Percentiles rank a stretch among this genome's conserved stretches.
Evolutionary conservation across 1,140 invertebrate species (phyloP).

Genomic region (Nasonia vitripennis): DNA sequence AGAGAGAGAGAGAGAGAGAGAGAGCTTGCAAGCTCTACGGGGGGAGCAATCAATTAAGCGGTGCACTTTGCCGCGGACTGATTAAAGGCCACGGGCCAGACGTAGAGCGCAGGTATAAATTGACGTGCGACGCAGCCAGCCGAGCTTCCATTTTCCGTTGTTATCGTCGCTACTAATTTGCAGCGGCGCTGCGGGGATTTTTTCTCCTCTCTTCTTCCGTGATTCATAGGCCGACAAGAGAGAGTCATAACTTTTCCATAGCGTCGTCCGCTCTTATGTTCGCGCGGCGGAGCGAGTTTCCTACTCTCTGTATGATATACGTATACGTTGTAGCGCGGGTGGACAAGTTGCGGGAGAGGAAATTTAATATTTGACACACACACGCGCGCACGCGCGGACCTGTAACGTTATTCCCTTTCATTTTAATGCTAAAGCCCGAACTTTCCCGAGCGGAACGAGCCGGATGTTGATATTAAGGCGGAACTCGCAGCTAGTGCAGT

Average conservation of each 20-base stretch:
- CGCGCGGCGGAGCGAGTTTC: neutral
- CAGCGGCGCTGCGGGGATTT: neutral
- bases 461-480: slow-evolving; percentile 11
- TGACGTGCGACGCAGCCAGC: neutral
- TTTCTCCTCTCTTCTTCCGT: neutral
- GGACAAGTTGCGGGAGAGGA: neutral
- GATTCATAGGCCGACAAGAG: neutral
- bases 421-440: neutral
- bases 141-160: neutral
- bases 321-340: too few species aligned
- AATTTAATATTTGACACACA: slow-evolving; percentile 24
- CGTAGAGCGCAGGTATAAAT: neutral
- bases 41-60: slow-evolving; percentile 9
- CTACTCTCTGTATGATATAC: neutral
- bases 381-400: too few species aligned
- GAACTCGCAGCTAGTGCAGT: neutral
- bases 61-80: neutral
- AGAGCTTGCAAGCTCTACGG: neutral
- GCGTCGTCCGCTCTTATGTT: too few species aligned
- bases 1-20: too few species aligned
- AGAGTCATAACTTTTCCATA: neutral
- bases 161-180: slow-evolving; percentile 22
- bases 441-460: neutral
- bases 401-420: slow-evolving; percentile 12
- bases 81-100: slow-evolving; percentile 12